Evolutionary conservation across 2,888 invertebrate genomes (phyloP), one percentile per base, ranked within the genome.

Genomic region (Cataglyphis cursor): DNA sequence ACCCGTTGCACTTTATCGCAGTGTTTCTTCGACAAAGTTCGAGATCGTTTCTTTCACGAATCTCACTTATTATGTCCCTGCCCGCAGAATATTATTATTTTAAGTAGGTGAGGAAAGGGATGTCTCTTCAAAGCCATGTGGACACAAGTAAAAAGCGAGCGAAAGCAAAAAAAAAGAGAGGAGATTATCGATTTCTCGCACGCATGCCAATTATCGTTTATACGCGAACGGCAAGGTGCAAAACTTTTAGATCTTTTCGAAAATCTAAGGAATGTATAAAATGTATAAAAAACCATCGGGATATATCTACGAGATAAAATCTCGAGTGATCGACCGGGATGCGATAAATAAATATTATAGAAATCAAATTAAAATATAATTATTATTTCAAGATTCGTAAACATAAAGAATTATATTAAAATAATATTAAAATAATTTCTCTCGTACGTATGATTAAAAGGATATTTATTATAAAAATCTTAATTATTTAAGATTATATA

Each of bases 131-230:
- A 61, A 62, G 35, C 10, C 28, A 10, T 31, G 80, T 73, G 86
- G 68, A 70, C 68, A 41, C 62, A 84, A 54, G 48, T 64, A 61
- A 59, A 81, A 76, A 68, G 59, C 48, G 62, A 76, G 80, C 62
- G 65, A 65, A 57, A 81, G 76, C 48, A 18, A 48, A 64, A 73
- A 24, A 68, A 65, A 83, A 57, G 76, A n/a, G 72, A 80, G 74
- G 82, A 84, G 65, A 59, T 89, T 85, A 89, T 89, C 88, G 89
- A 89, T 88, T 88, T 85, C 82, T 80, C 72, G 82, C 82, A 84
- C 86, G 78, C 85, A 83, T 83, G 82, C 73, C 84, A 84, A 78
- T 82, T 84, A 65, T 57, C 31, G 76, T 76, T 72, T 84, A 75
- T 80, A 82, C 81, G 84, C 83, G 72, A 84, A 31, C 76, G 9